Evolutionary conservation across 2,888 invertebrate species (phyloP).

Genomic region (Girardia tigrina): DNA sequence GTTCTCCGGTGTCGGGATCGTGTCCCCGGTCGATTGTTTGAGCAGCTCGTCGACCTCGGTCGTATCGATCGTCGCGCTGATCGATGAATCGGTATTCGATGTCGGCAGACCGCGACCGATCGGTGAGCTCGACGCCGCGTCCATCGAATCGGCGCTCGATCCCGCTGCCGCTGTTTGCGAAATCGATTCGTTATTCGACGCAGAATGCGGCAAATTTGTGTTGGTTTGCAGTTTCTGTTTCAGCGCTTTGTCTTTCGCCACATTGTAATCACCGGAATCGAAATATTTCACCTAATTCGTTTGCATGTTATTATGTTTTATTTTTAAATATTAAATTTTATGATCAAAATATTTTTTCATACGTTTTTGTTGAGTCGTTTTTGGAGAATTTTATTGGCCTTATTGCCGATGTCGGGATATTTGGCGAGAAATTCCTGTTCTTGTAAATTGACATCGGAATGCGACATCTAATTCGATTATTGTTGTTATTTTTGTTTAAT

Average conservation of each 20-base stretch:
- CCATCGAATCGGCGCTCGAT: background rate
- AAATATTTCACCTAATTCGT: too few species aligned
- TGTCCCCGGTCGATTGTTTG: slow-evolving; percentile 60
- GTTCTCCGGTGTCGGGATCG: slow-evolving; percentile 87
- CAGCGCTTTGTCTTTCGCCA: slow-evolving; percentile 74
- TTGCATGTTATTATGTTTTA: too few species aligned
- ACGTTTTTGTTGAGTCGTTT: slow-evolving; percentile 31
- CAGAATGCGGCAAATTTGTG: background rate
- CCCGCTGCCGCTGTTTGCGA: background rate
- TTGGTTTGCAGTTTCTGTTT: slow-evolving; percentile 38
- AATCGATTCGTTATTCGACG: background rate
- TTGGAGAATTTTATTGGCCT: slow-evolving; percentile 3
- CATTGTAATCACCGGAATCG: slow-evolving; percentile 98
- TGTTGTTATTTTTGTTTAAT: too few species aligned
- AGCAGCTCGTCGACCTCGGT: slow-evolving; percentile 42
- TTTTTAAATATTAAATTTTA: too few species aligned
- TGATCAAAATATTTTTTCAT: too few species aligned
- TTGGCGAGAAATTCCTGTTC: slow-evolving; percentile 24
- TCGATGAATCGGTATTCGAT: background rate
- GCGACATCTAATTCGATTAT: too few species aligned
- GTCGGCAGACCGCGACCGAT: too few species aligned
- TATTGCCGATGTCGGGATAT: slow-evolving; percentile 28
- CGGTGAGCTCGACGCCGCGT: too few species aligned
- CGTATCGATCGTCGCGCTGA: background rate
- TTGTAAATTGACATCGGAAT: slow-evolving; percentile 18